Percentiles rank a stretch among this genome's conserved stretches.
Evolutionary conservation across 2,113 vertebrate species (phyloP).

Genomic region (Chlamydotis undulata): DNA sequence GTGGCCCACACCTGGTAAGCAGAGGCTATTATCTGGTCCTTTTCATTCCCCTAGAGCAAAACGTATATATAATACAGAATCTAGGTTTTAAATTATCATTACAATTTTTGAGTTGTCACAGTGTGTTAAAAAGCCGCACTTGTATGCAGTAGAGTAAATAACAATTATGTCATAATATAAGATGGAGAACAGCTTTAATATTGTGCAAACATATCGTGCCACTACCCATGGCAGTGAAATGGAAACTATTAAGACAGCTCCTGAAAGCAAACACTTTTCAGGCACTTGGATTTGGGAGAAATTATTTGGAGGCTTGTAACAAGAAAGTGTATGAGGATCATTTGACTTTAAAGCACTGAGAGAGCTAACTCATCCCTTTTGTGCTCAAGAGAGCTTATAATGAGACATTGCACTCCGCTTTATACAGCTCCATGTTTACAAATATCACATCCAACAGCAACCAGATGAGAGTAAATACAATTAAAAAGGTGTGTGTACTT

Average conservation of each 20-base stretch:
- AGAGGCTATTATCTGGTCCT: neutral
- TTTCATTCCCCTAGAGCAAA: neutral
- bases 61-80: neutral
- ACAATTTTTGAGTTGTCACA: neutral
- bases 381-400: neutral
- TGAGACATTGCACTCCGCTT: neutral
- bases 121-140: neutral
- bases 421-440: neutral
- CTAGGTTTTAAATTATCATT: neutral
- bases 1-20: neutral
- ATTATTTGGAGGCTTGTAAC: neutral
- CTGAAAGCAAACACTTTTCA: neutral
- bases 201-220: neutral
- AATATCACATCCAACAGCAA: neutral
- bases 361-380: neutral
- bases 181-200: neutral
- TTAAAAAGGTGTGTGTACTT: neutral
- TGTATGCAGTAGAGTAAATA: neutral
- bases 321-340: neutral
- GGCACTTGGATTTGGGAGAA: neutral
- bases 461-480: neutral
- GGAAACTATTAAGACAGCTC: neutral
- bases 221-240: neutral
- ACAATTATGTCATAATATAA: neutral
- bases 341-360: neutral